These are phyloP conservation scores for Cydia splendana DNA, from an alignment of 1,140 invertebrate species.

Conservation along the genomic window DNA sequence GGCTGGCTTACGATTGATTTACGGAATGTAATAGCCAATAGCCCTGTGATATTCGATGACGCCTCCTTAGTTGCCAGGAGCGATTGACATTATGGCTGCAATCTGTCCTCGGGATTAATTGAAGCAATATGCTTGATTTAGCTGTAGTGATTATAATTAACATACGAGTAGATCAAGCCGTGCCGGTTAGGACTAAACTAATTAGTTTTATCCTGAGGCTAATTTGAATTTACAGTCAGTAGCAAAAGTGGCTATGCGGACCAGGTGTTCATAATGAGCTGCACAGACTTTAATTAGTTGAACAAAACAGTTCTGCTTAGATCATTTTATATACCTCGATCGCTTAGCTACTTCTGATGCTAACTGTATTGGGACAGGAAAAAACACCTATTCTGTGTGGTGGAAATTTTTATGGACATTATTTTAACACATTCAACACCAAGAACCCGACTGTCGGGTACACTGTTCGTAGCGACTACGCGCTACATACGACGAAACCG, in stretches of 20 bases:
- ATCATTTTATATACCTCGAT: too few relatives aligned
- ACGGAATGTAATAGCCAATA: background rate
- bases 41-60: background rate
- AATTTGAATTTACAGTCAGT: too few relatives aligned
- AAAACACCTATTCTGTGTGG: too few relatives aligned
- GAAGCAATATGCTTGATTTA: conserved; percentile 1
- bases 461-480: too few relatives aligned
- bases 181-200: background rate
- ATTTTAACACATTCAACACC: too few relatives aligned
- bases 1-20: background rate
- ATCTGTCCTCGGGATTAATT: background rate
- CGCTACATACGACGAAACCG: too few relatives aligned
- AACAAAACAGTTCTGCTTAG: background rate
- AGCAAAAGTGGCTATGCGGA: background rate
- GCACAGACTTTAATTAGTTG: background rate
- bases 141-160: background rate
- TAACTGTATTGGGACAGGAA: too few relatives aligned
- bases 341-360: too few relatives aligned
- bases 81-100: background rate
- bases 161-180: background rate
- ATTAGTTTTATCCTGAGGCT: background rate
- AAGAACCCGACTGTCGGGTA: too few relatives aligned
- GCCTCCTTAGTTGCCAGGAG: background rate
- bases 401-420: too few relatives aligned
- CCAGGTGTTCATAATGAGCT: background rate